phyloP scores from a whole-genome alignment of 1,140 invertebrate genomes.

The Drosophila micromelanica region DNA sequence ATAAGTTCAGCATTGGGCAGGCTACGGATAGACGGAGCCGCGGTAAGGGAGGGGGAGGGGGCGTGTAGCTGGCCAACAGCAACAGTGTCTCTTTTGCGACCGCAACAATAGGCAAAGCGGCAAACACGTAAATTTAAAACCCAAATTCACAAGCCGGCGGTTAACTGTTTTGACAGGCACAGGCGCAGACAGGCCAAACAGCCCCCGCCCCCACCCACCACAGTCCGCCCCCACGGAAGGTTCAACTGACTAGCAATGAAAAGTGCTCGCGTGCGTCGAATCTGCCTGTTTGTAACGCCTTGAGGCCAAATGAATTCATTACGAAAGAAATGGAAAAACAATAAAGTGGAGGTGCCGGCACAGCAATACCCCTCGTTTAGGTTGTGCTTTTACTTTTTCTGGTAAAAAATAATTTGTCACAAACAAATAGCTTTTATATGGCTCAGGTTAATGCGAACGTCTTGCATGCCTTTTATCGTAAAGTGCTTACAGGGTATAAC shows the following conservation, averaged over 20 bases:
- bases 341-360: neutral
- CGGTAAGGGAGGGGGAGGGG: neutral
- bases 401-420: no score
- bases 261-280: conserved; percentile 49
- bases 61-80: neutral
- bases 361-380: conserved; percentile 9
- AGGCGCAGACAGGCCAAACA: conserved; percentile 7
- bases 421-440: neutral
- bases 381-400: no score
- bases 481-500: neutral
- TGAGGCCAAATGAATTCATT: conserved; percentile 64
- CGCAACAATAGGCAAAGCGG: conserved; percentile 33
- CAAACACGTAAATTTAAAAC: conserved; percentile 43
- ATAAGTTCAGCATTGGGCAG: conserved; percentile 24
- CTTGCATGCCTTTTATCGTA: neutral
- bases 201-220: neutral
- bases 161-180: conserved; percentile 59
- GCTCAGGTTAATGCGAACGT: neutral
- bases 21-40: neutral
- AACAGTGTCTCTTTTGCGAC: conserved; percentile 35
- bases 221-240: neutral
- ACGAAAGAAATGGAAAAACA: conserved; percentile 24
- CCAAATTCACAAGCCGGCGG: conserved; percentile 55
- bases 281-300: conserved; percentile 42
- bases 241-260: conserved; percentile 66